Evolutionary conservation across 35 echinoderm and acorn worm genomes (phyloP), one percentile per base, ranked within the genome.

Genomic region (Ophiothrix spiculata): DNA sequence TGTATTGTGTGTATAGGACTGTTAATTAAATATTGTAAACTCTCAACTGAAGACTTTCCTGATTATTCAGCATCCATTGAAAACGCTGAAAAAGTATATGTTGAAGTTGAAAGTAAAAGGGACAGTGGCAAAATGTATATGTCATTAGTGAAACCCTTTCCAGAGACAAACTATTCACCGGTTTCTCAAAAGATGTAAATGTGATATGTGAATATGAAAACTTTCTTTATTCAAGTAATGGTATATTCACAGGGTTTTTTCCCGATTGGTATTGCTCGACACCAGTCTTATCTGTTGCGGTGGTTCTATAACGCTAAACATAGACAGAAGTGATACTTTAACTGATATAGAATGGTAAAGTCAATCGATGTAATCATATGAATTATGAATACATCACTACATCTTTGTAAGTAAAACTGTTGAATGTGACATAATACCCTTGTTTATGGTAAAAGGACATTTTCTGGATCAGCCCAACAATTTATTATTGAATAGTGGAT

Each of bases 61-160:
- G 60, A 69, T 25, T 69, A 69, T 69, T 12, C 23, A 2, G 16
- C 60, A 10, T 28, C 60, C 1, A 10, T 69, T 69, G 60, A 69
- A 69, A 28, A 69, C 23, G 60, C 60, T 6, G 60, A 69, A 15
- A 69, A 69, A n/a, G 29, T 69, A 69, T 69, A 69, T 69, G 60
- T 69, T 15, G 60, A 69, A 28, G 60, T 69, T 10, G 60, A 69
- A 25, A 69, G 60, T n/a, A 69, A 69, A 69, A 10, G 60, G 29
- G 60, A 69, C 25, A 69, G 60, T n/a, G 60, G 60, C 23, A 69
- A 69, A 69, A 69, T 69, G 60, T 69, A 69, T 69, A 69, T 69
- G 60, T 69, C 60, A 25, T 28, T 69, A 4, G 60, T 69, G 29
- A 69, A 69, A 69, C 60, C 60, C 17, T 69, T 15, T 69, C 60